Evolutionary conservation across 2,888 invertebrate species (phyloP), one percentile per base, ranked within the genome.

Genomic region (Parelbella ahira): DNA sequence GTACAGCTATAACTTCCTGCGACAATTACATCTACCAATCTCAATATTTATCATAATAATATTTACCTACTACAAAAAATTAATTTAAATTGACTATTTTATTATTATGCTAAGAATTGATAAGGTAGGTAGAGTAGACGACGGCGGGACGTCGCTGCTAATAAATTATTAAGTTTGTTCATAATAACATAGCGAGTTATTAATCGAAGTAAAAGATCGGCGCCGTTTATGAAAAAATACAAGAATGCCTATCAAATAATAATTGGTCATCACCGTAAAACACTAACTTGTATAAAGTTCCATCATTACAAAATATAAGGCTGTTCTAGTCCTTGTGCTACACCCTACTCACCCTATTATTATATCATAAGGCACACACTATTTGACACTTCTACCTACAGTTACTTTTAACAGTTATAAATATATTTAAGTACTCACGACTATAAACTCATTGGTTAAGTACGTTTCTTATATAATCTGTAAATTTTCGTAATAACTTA

Each of bases 71-170:
- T 59, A 57, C 62, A 63, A 51, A 58, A 47, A 56, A n/a, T 65
- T 60, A 66, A 68, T 61, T 69, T 68, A 64, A 62, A 60, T 76
- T 81, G 81, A 79, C 82, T 81, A 80, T 69, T 66, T 67, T 66
- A 77, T 69, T 79, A 79, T 75, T 78, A 78, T 70, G 72, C 69
- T 77, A 75, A 58, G 59, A n/a, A n/a, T 36, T 27, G 30, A 29
- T 44, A 49, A 23, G 30, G 28, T 33, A 48, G 48, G 32, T 37
- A 30, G 39, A 12, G 24, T 19, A 24, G 7, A 36, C 38, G 29
- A 30, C 10, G 18, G 19, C 30, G 13, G 32, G 8, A 30, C 32
- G 20, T 39, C 39, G 39, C 24, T 25, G 39, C 39, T 39, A 39
- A 32, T 27, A 32, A 25, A 39, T 39, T 39, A 39, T 39, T 39